Evolutionary conservation across 2,797 vertebrate species (phyloP).

Genomic region (Dromococcyx pavoninus): DNA sequence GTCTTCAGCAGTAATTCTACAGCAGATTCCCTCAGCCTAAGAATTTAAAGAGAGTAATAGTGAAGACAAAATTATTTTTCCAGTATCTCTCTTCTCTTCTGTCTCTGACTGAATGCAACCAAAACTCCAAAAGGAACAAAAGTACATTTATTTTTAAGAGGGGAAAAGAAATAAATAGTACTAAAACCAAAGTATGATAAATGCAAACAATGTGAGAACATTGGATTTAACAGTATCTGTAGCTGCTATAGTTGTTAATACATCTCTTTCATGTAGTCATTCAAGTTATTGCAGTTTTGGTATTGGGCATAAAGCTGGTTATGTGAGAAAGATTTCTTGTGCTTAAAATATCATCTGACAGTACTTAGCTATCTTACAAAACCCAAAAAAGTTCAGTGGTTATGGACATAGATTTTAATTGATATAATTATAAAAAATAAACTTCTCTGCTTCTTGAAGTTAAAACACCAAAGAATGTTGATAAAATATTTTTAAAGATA

Average conservation of each 20-base stretch:
- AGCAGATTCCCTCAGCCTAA: not conserved
- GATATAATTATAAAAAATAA: not conserved
- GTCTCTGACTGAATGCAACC: not conserved
- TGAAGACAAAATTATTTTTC: not conserved
- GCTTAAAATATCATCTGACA: not conserved
- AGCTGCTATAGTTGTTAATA: not conserved
- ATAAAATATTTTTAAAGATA: not conserved
- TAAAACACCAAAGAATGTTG: not conserved
- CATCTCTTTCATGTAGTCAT: not conserved
- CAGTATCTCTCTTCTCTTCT: not conserved
- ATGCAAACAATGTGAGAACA: not conserved
- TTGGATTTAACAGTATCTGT: not conserved
- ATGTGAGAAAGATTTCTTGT: not conserved
- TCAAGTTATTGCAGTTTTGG: not conserved
- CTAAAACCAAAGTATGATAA: not conserved
- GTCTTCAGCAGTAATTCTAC: not conserved
- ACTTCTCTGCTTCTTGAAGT: not conserved
- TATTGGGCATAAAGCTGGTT: not conserved
- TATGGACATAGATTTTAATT: not conserved
- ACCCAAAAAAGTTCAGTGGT: not conserved
- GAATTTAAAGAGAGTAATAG: not conserved
- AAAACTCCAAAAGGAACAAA: conserved; percentile 2
- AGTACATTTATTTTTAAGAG: not conserved
- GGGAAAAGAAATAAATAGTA: not conserved
- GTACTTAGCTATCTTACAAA: not conserved